Base-by-base conservation (phyloP, 2,888 invertebrate genomes). In the Caenorhabditis parvicauda region DNA sequence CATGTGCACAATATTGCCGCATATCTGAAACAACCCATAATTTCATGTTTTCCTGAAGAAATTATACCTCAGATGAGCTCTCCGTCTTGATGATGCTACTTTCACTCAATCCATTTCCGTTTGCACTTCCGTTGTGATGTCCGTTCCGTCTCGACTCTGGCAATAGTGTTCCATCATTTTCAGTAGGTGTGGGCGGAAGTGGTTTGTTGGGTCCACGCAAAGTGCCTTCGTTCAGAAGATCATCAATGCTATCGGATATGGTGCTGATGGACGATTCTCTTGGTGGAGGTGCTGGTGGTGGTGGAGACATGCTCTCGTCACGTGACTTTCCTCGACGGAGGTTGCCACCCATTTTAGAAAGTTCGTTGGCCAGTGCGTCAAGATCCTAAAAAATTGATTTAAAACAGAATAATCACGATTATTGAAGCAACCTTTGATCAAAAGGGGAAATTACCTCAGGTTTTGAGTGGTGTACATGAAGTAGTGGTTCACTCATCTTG, bases 281-380 rank as follows among this genome's bases (percentile, higher is more conserved):
- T 17, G 79, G 75, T 27, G 82, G 81, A 17, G 81, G 80, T 2
- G 80, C 81, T 5, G 81, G 79, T 12, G 81, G 80, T 5, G 82
- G 79, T 19, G 77, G 80, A 49, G 66, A 65, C 48, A 58, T 60
- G 35, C 65, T 67, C 37, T 67, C 69, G 22, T 64, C 66, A 32
- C 64, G 65, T n/a, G 54, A 53, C 21, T 48, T 25, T 4, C 63
- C 63, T 25, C 59, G 58, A n/a, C 55, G 47, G 9, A 32, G 35
- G 25, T 32, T 49, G 2, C 69, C 67, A n/a, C 80, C 92, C 82
- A 95, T 87, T 85, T 93, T 91, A 85, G 91, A 93, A 82, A 95
- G 87, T 84, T 96, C 93, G 81, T 91, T 92, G 68, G 94, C 95
- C 83, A 96, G 85, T 83, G 90, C 90, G 85, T 96, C 95, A 86